Percentiles rank a stretch among this genome's conserved stretches.
Conservation (phyloP, 2,797 vertebrate genomes). For the Anniella stebbinsi region DNA sequence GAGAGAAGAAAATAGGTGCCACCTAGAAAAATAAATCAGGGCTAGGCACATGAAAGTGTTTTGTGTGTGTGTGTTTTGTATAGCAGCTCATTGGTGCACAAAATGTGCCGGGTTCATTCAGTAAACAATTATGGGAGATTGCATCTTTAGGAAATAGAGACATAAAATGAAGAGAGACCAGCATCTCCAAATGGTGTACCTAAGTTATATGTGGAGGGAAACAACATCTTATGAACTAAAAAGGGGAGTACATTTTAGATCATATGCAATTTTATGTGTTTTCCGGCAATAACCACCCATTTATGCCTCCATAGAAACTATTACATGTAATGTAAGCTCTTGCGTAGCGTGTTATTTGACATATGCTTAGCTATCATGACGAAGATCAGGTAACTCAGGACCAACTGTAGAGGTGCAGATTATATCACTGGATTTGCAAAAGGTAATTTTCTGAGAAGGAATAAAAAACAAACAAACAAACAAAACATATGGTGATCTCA, state of each 20-base stretch:
- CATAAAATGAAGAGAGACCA: conserved; percentile 3
- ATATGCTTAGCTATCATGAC: not conserved
- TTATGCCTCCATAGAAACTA: not conserved
- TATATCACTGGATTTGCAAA: not conserved
- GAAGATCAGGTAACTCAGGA: not conserved
- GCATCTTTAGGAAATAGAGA: conserved; percentile 3
- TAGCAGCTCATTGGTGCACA: not conserved
- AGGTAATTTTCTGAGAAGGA: not conserved
- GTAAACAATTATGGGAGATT: conserved; percentile 6
- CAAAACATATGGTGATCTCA: not conserved
- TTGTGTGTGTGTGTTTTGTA: too few relatives aligned
- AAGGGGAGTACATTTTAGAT: not conserved
- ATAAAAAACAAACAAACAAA: not conserved
- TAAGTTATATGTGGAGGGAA: not conserved
- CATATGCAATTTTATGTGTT: not conserved
- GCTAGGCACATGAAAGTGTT: conserved; percentile 9
- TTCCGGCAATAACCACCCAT: not conserved
- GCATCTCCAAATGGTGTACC: not conserved
- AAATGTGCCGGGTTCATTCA: conserved; percentile 5
- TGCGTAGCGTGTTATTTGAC: not conserved
- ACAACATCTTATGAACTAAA: not conserved
- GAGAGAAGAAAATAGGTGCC: conserved; percentile 5
- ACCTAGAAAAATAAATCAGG: conserved; percentile 12
- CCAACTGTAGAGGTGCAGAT: not conserved
- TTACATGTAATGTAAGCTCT: not conserved